Base-by-base conservation (phyloP, 2,888 invertebrate species). In the Amphipoea lucens region DNA sequence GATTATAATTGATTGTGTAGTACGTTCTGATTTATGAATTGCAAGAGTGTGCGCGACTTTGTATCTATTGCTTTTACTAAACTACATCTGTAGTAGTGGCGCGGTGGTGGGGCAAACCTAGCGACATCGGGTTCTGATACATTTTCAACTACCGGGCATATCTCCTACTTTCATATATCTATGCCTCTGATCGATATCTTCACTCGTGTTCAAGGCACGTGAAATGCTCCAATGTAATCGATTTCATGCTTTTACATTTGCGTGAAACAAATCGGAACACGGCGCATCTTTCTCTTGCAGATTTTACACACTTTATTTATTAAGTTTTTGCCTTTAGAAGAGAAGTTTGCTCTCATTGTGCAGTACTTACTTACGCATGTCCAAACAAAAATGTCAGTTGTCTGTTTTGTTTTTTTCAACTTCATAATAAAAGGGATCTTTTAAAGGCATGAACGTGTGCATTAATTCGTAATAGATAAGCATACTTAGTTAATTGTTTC, bases 191-290 rank as follows among this genome's bases (percentile, higher is more conserved):
- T 82, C 77, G 81, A 82, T 83, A 81, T 85, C 85, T 80, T 69
- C 73, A 77, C 65, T 73, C 66, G 78, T 77, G 69, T 74, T 84
- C 23, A 65, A 82, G 63, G 7, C 81, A 80, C 83, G 83, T 86
- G 78, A 79, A 80, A 60, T 57, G 17, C 60, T 81, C 78, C 36
- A 5, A 48, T 60, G 45, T 79, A 82, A 89, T 88, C 85, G 74
- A 81, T 89, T 85, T 76, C 57, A 84, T 84, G 86, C 88, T 87
- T 88, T 82, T 89, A 87, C 89, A 81, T 78, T 81, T 66, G 54
- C 74, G 63, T 75, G 79, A 75, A 83, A 69, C 60, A 72, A 83
- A 86, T 76, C 66, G 45, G 62, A 74, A 71, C 67, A 60, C 72
- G 66, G 14, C 51, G 20, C 75, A 36, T 86, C 66, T 78, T 84